These are phyloP conservation scores for Alviniconcha marisindica DNA, from an alignment of 1,140 invertebrate species.

Conservation along the genomic window DNA sequence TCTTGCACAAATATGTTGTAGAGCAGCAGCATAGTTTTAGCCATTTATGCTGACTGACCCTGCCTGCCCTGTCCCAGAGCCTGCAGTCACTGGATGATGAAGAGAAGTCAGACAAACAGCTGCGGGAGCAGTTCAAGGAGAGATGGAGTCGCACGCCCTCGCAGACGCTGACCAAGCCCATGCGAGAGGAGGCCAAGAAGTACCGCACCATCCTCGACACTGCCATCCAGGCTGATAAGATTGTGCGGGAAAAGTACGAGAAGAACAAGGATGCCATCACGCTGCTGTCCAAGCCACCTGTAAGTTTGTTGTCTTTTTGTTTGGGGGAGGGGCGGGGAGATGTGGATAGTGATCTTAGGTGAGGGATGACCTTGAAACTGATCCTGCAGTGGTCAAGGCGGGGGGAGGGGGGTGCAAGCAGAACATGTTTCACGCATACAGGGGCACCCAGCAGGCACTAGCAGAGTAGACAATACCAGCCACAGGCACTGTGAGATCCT, in stretches of 20 bases:
- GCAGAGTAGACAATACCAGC: slow-evolving; percentile 64
- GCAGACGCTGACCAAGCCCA: slow-evolving; percentile 89
- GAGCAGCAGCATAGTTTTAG: no score
- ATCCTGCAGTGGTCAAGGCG: no score
- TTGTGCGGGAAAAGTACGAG: slow-evolving; percentile 92
- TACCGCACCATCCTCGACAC: slow-evolving; percentile 94
- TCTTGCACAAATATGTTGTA: no score
- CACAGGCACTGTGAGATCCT: slow-evolving; percentile 39
- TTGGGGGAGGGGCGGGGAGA: no score
- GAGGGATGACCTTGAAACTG: neutral
- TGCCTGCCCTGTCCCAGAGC: slow-evolving; percentile 47
- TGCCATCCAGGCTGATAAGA: slow-evolving; percentile 86
- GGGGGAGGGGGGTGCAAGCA: no score
- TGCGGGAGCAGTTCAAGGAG: slow-evolving; percentile 91
- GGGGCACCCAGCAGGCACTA: slow-evolving; percentile 76
- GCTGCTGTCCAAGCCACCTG: slow-evolving; percentile 86
- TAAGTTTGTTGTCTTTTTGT: slow-evolving; percentile 45
- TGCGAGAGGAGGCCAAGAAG: slow-evolving; percentile 86
- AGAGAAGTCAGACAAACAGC: slow-evolving; percentile 90
- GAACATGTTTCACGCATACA: no score
- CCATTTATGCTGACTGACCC: no score
- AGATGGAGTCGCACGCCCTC: slow-evolving; percentile 94
- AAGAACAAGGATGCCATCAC: slow-evolving; percentile 88
- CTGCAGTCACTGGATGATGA: slow-evolving; percentile 94
- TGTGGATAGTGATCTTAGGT: no score